Evolutionary conservation across 1,140 invertebrate species (phyloP), one percentile per base, ranked within the genome.

Genomic region (Heliconius nattereri): DNA sequence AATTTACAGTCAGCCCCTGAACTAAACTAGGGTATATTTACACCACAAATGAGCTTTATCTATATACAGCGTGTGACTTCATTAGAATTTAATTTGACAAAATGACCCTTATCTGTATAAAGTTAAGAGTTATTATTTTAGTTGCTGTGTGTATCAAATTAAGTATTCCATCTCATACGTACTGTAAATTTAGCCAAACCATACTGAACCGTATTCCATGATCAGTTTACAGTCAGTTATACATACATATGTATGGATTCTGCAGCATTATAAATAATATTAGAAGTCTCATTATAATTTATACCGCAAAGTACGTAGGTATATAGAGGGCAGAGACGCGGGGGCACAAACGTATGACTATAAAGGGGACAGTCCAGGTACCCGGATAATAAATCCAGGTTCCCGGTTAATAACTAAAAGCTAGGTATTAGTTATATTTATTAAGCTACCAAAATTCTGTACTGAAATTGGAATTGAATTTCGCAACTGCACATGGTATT

Each of bases 1-100:
- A 66, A 66, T 66, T 66, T 66, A 29, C 40, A 9, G 20, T 60
- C 20, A 75, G 32, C 40, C 75, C 75, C 66, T 71, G 71, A 71
- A 29, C 37, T 49, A 76, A 57, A 76, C 60, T 70, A 45, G 75
- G 60, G 60, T 76, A 76, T 40, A 71, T 70, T 76, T 70, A 76
- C 75, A 76, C 66, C 75, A 70, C 75, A 76, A 76, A 70, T 70
- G 57, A 70, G 75, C 54, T 52, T 76, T 76, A 60, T 70, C 35
- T 5, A 26, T 60, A 57, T 75, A 75, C 35, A 45, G 75, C 2
- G 13, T 26, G 23, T 23, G 45, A 70, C 13, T 45, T 76, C 23
- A 35, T 29, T 60, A 7, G 19, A 70, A 13, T 26, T 66, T 13
- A 66, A 26, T 26, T 66, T 26, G 60, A 35, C 9, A 76, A 66